Evolutionary conservation across 2,113 vertebrate genomes (phyloP).

Genomic region (Rhipidura dahli): DNA sequence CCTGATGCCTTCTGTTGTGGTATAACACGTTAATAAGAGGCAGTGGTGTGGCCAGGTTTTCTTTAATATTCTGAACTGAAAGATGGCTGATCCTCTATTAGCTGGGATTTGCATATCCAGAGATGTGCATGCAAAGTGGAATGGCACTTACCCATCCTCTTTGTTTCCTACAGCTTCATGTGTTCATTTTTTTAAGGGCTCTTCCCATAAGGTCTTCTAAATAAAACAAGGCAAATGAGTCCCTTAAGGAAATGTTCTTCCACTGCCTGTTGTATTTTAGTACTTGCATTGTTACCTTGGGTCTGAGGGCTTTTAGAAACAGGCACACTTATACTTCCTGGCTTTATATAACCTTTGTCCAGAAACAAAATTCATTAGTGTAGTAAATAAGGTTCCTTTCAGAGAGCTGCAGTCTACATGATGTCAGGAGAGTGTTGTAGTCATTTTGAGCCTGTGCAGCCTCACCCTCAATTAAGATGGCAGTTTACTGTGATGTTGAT

Average conservation of each 20-base stretch:
- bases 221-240: background rate
- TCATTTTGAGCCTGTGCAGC: background rate
- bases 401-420: background rate
- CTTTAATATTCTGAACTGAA: background rate
- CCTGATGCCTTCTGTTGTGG: background rate
- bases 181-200: background rate
- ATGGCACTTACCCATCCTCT: background rate
- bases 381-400: background rate
- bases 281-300: background rate
- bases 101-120: background rate
- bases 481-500: background rate
- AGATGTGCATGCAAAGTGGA: background rate
- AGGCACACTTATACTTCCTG: fast-evolving
- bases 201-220: background rate
- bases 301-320: background rate
- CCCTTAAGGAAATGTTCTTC: background rate
- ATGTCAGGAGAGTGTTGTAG: background rate
- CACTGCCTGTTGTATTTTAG: background rate
- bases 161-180: background rate
- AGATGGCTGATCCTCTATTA: background rate
- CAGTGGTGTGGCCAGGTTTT: background rate
- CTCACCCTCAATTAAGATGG: background rate
- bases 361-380: background rate
- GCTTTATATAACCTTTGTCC: background rate
- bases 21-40: background rate